phyloP scores from a whole-genome alignment of 2,888 invertebrate species.

The Hoplodrina blanda region DNA sequence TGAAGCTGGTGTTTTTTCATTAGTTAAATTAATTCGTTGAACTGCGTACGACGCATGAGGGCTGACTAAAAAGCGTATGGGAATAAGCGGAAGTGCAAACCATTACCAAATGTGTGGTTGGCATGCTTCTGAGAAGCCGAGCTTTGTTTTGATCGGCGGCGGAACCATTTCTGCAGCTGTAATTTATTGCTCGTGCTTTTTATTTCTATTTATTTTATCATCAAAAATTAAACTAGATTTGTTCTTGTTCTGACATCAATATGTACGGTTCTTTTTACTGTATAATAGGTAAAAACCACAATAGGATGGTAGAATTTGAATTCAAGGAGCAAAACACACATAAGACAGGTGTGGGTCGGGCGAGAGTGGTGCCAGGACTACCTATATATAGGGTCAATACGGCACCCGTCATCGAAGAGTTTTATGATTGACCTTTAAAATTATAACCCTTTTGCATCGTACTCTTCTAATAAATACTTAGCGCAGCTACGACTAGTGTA shows the following conservation, averaged over 20 bases:
- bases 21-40: conserved; percentile 85
- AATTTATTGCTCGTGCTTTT: conserved; percentile 43
- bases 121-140: conserved; percentile 71
- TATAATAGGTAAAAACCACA: conserved; percentile 1
- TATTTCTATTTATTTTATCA: conserved; percentile 5
- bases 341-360: too few species aligned
- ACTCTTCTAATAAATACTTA: neutral
- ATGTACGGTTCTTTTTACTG: neutral
- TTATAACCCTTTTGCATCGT: neutral
- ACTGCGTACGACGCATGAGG: conserved; percentile 71
- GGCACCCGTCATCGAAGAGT: too few species aligned
- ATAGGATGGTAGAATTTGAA: conserved; percentile 1
- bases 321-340: neutral
- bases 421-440: neutral
- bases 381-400: too few species aligned
- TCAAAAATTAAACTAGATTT: neutral
- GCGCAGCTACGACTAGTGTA: neutral
- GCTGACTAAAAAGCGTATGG: conserved; percentile 75
- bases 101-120: conserved; percentile 85
- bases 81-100: conserved; percentile 83
- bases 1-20: conserved; percentile 67
- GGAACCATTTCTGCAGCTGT: conserved; percentile 46
- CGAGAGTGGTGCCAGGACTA: too few species aligned
- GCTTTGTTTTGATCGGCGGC: conserved; percentile 64
- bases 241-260: neutral